Evolutionary conservation across 2,888 invertebrate genomes (phyloP), one percentile per base, ranked within the genome.

Genomic region (Hipparchia semele): DNA sequence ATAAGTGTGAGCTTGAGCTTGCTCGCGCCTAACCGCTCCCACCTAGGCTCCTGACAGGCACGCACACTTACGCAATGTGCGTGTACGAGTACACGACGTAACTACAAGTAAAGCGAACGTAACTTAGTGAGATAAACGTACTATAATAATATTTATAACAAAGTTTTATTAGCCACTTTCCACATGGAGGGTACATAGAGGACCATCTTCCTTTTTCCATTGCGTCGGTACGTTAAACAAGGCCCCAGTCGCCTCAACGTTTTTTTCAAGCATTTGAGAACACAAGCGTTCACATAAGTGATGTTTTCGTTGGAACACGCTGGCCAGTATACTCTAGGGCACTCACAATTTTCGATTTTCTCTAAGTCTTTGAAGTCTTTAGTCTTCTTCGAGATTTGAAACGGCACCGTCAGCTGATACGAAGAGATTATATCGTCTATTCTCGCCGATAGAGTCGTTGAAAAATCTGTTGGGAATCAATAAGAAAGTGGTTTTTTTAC

Each of bases 271-370:
- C 87, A 87, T 4, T 58, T 75, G n/a, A 84, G n/a, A 0, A 87
- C 75, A 53, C 87, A 87, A 0, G 72, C 74, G 67, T 87, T 87
- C 0, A 80, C 73, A 53, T 84, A 87, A 0, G 87, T 85, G 0
- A 77, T 39, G 0, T 74, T 71, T 13, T 84, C 73, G 0, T 39
- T 3, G 0, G 77, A 82, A 58, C 87, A 87, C 0, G 73, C 81
- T 0, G 86, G 85, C 75, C 80, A 85, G 58, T 80, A 86, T 0
- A 85, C 80, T 10, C 84, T 78, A 0, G 86, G 86, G 12, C 86
- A 86, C n/a, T 76, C 68, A 13, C 78, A 78, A 9, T 69, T 70
- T 0, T 8, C 2, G 13, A 78, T 72, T 0, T 56, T 7, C 1
- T 74, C 72, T n/a, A 77, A 33, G 10, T 78, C 77, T 8, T 70